phyloP scores from a whole-genome alignment of 2,797 vertebrate species.

The Hemitrygon akajei region DNA sequence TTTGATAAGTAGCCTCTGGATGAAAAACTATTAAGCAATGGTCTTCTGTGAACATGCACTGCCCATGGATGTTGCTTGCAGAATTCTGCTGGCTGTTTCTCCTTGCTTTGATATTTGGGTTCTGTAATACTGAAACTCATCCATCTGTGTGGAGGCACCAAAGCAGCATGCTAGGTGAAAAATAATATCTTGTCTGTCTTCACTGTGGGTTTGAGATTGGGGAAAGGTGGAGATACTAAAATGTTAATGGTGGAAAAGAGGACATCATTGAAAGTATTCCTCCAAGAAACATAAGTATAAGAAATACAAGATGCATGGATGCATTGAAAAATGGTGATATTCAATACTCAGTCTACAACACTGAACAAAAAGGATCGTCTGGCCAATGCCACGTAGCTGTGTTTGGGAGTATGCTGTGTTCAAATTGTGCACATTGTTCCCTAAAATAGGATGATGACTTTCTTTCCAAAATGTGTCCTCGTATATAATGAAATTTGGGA shows the following conservation, averaged over 20 bases:
- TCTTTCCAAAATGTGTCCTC: too few relatives aligned
- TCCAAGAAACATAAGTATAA: background rate
- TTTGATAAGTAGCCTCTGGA: background rate
- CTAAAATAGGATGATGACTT: too few relatives aligned
- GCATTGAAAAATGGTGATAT: too few relatives aligned
- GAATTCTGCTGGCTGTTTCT: background rate
- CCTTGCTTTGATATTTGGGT: too few relatives aligned
- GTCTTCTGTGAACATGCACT: background rate
- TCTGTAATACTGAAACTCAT: background rate
- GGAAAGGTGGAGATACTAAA: background rate
- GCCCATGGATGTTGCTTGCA: background rate
- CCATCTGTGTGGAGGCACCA: background rate
- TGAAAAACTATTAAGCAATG: background rate
- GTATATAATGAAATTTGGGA: too few relatives aligned
- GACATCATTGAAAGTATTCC: background rate
- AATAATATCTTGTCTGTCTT: background rate
- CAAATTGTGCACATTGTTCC: too few relatives aligned
- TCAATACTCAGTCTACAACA: too few relatives aligned
- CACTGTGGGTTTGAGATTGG: background rate
- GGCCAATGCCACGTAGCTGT: too few relatives aligned
- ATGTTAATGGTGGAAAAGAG: background rate
- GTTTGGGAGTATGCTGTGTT: too few relatives aligned
- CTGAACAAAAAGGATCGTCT: too few relatives aligned
- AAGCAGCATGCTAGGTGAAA: background rate
- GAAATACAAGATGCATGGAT: background rate